Evolutionary conservation across 2,797 vertebrate genomes (phyloP).

Genomic region (Centroberyx gerrardi): DNA sequence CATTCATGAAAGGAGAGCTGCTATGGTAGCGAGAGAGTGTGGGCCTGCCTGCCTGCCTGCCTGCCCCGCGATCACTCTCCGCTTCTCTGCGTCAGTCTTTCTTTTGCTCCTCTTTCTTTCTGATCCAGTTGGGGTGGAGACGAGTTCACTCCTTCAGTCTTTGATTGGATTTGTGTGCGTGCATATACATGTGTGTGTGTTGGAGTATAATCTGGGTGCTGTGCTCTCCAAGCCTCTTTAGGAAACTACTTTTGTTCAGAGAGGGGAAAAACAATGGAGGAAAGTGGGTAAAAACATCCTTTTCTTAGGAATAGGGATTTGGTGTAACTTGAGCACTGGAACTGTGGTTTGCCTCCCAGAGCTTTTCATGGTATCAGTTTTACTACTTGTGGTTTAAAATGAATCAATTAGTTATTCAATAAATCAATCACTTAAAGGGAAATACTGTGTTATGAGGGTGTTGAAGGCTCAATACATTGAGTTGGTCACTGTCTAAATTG

Average conservation of each 20-base stretch:
- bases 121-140: conserved; percentile 74
- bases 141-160: conserved; percentile 71
- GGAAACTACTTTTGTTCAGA: conserved; percentile 51
- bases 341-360: conserved; percentile 17
- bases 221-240: conserved; percentile 38
- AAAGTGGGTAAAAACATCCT: conserved; percentile 21
- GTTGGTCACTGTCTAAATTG: conserved; percentile 59
- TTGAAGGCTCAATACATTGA: conserved; percentile 71
- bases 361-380: conserved; percentile 29
- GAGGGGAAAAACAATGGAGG: conserved; percentile 38
- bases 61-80: conserved; percentile 66
- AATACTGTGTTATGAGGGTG: conserved; percentile 43
- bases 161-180: conserved; percentile 74
- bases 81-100: conserved; percentile 71
- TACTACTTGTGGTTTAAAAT: conserved; percentile 18
- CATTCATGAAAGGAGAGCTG: conserved; percentile 85
- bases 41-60: conserved; percentile 55
- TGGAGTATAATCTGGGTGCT: conserved; percentile 41
- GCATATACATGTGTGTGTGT: background rate
- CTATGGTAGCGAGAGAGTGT: conserved; percentile 58
- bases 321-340: background rate
- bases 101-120: conserved; percentile 72
- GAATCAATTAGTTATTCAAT: conserved; percentile 59
- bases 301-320: conserved; percentile 6
- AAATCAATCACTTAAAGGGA: conserved; percentile 62